phyloP scores from a whole-genome alignment of 2,888 invertebrate species.

The Cosmorhoe ocellata region DNA sequence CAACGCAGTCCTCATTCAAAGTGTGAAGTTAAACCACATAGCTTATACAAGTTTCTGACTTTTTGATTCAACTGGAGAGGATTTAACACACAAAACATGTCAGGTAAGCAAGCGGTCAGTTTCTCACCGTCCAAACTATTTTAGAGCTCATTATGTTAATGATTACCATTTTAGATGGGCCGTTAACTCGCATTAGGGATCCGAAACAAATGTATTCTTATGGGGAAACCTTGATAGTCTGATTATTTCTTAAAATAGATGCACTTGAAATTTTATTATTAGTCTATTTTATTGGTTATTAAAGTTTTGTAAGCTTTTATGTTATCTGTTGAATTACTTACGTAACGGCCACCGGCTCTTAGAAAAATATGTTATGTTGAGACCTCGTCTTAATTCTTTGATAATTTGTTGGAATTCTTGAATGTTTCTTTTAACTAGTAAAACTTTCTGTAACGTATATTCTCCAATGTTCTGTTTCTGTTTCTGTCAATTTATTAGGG shows the following conservation, averaged over 20 bases:
- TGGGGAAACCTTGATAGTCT: constrained; percentile 33
- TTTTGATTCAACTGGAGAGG: constrained; percentile 2
- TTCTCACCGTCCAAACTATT: constrained; percentile 1
- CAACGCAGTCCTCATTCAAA: constrained; percentile 59
- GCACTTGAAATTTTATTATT: constrained; percentile 33
- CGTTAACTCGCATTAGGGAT: constrained; percentile 34
- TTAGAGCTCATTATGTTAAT: constrained; percentile 32
- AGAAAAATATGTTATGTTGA: neutral
- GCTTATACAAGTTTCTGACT: constrained; percentile 24
- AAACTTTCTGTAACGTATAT: too few species aligned
- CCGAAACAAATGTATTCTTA: constrained; percentile 29
- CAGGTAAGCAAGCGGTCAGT: constrained; percentile 26
- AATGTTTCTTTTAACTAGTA: too few species aligned
- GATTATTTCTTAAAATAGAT: constrained; percentile 37
- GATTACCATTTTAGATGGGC: constrained; percentile 24
- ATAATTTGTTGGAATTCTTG: too few species aligned
- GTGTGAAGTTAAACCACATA: constrained; percentile 43
- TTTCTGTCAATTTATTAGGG: too few species aligned
- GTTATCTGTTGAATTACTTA: constrained; percentile 16
- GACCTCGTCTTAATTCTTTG: too few species aligned
- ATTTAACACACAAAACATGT: constrained; percentile 18
- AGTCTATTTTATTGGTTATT: constrained; percentile 18
- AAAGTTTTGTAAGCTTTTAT: constrained; percentile 14
- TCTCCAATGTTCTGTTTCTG: too few species aligned
- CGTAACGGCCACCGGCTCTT: neutral